Evolutionary conservation across 1,140 invertebrate species (phyloP), one percentile per base, ranked within the genome.

Genomic region (Drosophila ambigua): DNA sequence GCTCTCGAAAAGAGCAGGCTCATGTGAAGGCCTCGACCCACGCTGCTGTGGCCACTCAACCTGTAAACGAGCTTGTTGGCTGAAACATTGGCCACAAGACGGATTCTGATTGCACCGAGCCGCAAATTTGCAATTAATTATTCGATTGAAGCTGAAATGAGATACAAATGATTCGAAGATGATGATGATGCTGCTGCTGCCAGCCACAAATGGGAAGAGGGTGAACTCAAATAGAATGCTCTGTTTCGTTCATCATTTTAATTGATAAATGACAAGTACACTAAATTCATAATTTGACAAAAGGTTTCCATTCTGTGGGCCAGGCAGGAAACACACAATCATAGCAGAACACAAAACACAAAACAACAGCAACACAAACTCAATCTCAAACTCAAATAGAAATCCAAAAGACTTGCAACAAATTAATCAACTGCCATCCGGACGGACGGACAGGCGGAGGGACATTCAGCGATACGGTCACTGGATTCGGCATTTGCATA

Each of bases 401-500:
- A 75, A 58, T 54, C 43, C 63, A 39, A 60, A 72, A 60, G 58
- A 53, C 57, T 58, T 77, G 67, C 67, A 69, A 49, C 51, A 79
- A 78, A 73, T 83, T 87, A 88, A 88, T 88, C 79, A 87, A 81
- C 50, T 87, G 50, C 72, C 65, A 65, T 64, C 45, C 60, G 45
- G 52, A 44, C 24, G 57, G 51, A 54, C 35, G 23, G 23, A 24
- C 20, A 24, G 20, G 16, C 20, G 16, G 39, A 24, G 6, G 51
- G 20, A 49, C 48, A 44, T 35, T 23, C 48, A 46, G 54, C 3
- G 63, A 57, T 46, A 78, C 49, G 75, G 54, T 65, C 60, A 60
- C 51, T 74, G 74, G 69, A 74, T 79, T 76, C 55, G 63, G 76
- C 80, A 88, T 87, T 87, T 73, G 75, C 83, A 79, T 79, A 79